Conservation (phyloP, 2,113 vertebrate genomes). For the Miniopterus natalensis region DNA sequence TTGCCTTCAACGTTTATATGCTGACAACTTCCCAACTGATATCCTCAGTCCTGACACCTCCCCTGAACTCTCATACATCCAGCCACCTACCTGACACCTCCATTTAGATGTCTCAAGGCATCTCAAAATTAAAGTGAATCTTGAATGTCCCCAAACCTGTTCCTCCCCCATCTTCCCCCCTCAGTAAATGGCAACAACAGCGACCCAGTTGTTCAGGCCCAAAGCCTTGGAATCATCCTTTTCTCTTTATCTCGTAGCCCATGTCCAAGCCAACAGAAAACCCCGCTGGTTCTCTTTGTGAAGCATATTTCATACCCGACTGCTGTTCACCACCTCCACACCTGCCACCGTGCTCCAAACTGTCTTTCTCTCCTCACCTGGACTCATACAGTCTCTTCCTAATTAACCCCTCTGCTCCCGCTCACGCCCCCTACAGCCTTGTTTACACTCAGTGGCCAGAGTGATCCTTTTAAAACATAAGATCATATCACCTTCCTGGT, state of each 20-base stretch:
- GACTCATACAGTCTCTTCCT: background rate
- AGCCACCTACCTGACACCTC: conserved; percentile 57
- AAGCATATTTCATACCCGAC: conserved; percentile 36
- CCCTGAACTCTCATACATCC: conserved; percentile 66
- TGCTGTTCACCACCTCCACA: conserved; percentile 25
- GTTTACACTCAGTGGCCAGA: background rate
- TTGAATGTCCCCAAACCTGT: background rate
- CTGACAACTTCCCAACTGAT: conserved; percentile 73
- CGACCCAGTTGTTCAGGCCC: background rate
- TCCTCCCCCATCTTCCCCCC: background rate
- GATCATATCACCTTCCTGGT: background rate
- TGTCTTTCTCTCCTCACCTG: conserved; percentile 32
- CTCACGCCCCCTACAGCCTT: background rate
- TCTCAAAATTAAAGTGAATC: conserved; percentile 58
- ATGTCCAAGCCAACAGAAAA: background rate
- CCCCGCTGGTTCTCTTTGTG: background rate
- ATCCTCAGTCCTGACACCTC: conserved; percentile 57
- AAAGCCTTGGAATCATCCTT: background rate
- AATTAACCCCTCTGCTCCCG: conserved; percentile 1
- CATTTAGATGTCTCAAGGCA: conserved; percentile 21
- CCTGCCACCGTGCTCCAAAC: background rate
- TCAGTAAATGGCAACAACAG: background rate
- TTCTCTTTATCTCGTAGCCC: background rate
- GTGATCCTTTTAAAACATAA: background rate
- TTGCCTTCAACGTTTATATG: conserved; percentile 18